Percentiles rank a stretch among this genome's conserved stretches.
phyloP scores from a whole-genome alignment of 2,113 vertebrate species.

The Aldabrachelys gigantea region DNA sequence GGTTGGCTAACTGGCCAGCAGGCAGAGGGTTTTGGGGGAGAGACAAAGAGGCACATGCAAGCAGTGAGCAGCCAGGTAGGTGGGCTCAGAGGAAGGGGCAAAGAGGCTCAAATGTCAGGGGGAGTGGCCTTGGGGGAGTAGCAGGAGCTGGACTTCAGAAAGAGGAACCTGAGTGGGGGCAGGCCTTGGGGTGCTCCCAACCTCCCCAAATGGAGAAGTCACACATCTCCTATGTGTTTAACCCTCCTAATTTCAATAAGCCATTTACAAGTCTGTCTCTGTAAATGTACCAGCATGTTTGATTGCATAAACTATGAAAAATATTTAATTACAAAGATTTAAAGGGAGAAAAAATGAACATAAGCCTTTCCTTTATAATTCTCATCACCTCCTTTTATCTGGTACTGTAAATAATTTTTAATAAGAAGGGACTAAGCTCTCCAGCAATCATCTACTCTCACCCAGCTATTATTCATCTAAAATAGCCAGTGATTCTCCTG shows the following conservation, averaged over 20 bases:
- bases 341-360: background rate
- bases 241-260: constrained; percentile 17
- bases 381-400: background rate
- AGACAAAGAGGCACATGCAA: too few species aligned
- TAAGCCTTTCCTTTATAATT: background rate
- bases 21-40: too few species aligned
- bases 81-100: too few species aligned
- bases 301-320: constrained; percentile 23
- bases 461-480: constrained; percentile 10
- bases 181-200: too few species aligned
- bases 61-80: too few species aligned
- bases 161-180: too few species aligned
- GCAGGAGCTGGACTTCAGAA: too few species aligned
- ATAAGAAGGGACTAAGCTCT: background rate
- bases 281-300: constrained; percentile 2
- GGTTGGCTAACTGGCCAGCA: too few species aligned
- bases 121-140: too few species aligned
- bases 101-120: too few species aligned
- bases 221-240: too few species aligned
- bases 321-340: background rate
- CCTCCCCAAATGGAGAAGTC: too few species aligned
- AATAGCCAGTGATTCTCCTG: background rate
- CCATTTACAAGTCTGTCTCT: background rate
- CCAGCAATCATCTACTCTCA: constrained; percentile 4
- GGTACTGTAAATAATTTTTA: constrained; percentile 16